Conservation (phyloP, 2,797 vertebrate genomes). For the Lophius americanus region DNA sequence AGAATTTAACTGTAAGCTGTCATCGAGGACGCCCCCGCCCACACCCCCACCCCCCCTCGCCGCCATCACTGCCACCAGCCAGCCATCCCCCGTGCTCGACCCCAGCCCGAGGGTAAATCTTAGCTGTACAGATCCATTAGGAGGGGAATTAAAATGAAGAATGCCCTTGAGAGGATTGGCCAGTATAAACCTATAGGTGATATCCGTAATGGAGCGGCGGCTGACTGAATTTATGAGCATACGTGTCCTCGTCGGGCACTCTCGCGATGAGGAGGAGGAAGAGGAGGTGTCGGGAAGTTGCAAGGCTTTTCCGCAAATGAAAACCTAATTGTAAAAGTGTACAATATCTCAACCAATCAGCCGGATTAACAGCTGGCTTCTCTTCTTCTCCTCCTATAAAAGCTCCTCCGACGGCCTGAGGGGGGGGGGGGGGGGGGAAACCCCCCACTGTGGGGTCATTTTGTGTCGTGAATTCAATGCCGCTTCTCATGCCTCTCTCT, state of each 20-base stretch:
- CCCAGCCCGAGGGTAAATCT: conserved; percentile 49
- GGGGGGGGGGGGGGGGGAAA: conserved; percentile 71
- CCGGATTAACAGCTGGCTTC: conserved; percentile 60
- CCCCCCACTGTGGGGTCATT: conserved; percentile 78
- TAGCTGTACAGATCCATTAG: conserved; percentile 69
- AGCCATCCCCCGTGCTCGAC: conserved; percentile 46
- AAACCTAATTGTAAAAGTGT: conserved; percentile 66
- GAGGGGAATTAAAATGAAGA: conserved; percentile 68
- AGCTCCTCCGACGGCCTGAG: conserved; percentile 68
- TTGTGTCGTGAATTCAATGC: conserved; percentile 84
- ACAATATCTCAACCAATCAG: conserved; percentile 66
- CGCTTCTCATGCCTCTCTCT: conserved; percentile 72
- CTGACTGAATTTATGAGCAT: conserved; percentile 63
- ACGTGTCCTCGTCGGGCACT: conserved; percentile 63
- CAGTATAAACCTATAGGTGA: conserved; percentile 64
- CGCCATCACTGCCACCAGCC: conserved; percentile 72
- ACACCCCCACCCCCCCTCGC: conserved; percentile 58
- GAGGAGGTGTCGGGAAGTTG: conserved; percentile 52
- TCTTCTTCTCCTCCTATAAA: conserved; percentile 39
- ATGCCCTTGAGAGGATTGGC: conserved; percentile 62
- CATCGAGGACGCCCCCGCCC: conserved; percentile 55
- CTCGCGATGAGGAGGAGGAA: conserved; percentile 44
- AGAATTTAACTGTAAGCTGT: conserved; percentile 46
- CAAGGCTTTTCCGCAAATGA: conserved; percentile 60
- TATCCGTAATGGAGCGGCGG: conserved; percentile 67